Conservation (phyloP, 2,113 vertebrate species). For the Irena cyanogastra region DNA sequence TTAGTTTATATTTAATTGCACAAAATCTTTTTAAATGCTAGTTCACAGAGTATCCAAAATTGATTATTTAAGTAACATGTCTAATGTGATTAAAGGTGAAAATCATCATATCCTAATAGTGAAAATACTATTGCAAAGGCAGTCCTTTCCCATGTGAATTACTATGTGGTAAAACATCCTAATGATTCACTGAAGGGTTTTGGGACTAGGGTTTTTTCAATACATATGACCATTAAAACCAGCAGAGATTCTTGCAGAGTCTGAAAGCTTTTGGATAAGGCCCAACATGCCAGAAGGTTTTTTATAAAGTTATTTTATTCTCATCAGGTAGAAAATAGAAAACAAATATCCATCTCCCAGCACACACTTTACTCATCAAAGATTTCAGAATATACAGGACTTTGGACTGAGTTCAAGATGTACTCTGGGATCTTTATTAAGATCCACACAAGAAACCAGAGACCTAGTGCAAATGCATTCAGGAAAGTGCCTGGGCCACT, state of each 20-base stretch:
- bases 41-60: neutral
- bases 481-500: constrained; percentile 4
- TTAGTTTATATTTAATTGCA: neutral
- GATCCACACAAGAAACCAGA: neutral
- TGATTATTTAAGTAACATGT: neutral
- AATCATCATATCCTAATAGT: neutral
- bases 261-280: neutral
- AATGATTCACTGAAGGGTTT: neutral
- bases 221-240: neutral
- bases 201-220: neutral
- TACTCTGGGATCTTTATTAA: neutral
- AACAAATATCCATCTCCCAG: neutral
- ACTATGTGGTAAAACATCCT: neutral
- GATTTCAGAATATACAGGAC: neutral
- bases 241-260: neutral
- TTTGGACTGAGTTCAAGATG: neutral
- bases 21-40: neutral
- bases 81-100: neutral
- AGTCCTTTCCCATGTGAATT: neutral
- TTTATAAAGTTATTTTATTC: neutral
- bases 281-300: neutral
- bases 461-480: neutral
- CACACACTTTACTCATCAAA: neutral
- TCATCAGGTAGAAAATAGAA: neutral
- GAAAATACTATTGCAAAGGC: neutral